Evolutionary conservation across 2,888 invertebrate genomes (phyloP).

Genomic region (Elegia similella): DNA sequence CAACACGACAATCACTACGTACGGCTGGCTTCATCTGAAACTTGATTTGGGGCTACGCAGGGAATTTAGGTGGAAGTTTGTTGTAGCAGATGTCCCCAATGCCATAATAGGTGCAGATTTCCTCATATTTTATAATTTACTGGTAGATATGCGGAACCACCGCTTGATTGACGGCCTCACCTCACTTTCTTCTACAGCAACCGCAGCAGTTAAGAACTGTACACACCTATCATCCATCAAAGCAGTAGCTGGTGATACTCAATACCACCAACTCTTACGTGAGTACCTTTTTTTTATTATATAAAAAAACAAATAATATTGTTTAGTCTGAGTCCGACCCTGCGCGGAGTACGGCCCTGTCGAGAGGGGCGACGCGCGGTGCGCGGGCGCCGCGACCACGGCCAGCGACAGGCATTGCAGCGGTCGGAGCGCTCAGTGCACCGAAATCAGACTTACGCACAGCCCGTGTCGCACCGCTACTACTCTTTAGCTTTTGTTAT

Average conservation of each 20-base stretch:
- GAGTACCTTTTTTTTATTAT: no score
- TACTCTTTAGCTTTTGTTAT: no score
- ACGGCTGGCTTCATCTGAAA: constrained; percentile 21
- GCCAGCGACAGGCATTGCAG: no score
- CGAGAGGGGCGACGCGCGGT: no score
- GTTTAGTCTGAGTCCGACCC: no score
- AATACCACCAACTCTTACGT: constrained; percentile 6
- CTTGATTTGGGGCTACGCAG: constrained; percentile 26
- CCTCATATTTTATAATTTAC: constrained; percentile 18
- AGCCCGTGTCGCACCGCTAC: no score
- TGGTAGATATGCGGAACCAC: constrained; percentile 20
- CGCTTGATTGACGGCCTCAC: constrained; percentile 17
- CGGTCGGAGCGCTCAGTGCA: no score
- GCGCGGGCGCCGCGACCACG: no score
- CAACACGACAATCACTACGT: constrained; percentile 33
- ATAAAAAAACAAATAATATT: no score
- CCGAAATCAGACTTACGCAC: no score
- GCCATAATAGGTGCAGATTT: constrained; percentile 33
- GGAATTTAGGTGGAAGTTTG: constrained; percentile 39
- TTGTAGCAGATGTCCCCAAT: constrained; percentile 40
- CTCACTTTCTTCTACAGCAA: neutral
- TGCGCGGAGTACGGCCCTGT: no score
- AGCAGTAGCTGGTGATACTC: constrained; percentile 5
- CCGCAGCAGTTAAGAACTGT: neutral
- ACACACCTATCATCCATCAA: neutral